Evolutionary conservation across 2,113 vertebrate genomes (phyloP).

Genomic region (Willisornis vidua): DNA sequence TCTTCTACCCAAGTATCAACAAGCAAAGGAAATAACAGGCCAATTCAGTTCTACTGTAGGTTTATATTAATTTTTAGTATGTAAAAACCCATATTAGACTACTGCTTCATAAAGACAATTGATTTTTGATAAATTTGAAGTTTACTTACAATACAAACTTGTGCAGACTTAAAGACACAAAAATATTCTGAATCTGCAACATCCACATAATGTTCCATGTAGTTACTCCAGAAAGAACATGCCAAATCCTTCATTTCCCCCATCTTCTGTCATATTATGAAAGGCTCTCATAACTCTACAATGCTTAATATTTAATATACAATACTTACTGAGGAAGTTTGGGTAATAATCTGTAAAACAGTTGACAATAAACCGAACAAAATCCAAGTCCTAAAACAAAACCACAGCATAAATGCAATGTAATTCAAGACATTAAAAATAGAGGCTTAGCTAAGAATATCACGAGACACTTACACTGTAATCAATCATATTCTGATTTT

Average conservation of each 20-base stretch:
- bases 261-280: neutral
- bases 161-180: neutral
- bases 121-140: neutral
- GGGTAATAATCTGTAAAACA: conserved; percentile 98
- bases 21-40: neutral
- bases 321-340: conserved; percentile 95
- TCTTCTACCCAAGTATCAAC: neutral
- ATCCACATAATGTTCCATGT: rapidly evolving
- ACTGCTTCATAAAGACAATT: neutral
- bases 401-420: neutral
- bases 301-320: neutral
- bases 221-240: neutral
- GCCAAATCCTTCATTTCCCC: neutral
- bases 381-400: conserved; percentile 93
- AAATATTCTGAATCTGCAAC: neutral
- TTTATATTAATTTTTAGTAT: neutral
- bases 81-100: neutral
- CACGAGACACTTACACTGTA: neutral
- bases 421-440: neutral
- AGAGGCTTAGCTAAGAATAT: neutral
- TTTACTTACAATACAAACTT: neutral
- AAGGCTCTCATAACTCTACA: neutral
- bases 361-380: conserved; percentile 92
- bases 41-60: neutral
- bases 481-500: neutral